Conservation (phyloP, 1,140 invertebrate genomes). For the Batillaria attramentaria region DNA sequence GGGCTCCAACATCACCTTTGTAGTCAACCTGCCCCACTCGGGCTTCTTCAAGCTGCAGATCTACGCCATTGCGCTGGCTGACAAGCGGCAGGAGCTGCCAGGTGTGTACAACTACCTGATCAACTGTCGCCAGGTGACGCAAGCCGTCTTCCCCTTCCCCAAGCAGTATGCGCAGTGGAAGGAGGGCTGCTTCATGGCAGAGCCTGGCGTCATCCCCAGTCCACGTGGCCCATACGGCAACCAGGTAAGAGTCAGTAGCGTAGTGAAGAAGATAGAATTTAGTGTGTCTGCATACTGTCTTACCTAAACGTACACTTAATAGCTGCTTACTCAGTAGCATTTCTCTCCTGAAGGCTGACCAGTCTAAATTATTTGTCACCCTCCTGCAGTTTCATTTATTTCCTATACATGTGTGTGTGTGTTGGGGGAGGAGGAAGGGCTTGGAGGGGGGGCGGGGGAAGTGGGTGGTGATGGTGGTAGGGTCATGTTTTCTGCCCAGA, state of each 20-base stretch:
- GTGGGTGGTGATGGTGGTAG: too few relatives aligned
- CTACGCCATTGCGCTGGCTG: constrained; percentile 66
- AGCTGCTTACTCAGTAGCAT: neutral
- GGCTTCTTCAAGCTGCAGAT: constrained; percentile 72
- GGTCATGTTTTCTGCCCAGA: too few relatives aligned
- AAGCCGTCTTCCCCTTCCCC: constrained; percentile 66
- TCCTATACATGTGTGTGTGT: too few relatives aligned
- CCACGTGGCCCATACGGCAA: constrained; percentile 35
- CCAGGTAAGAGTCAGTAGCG: constrained; percentile 15
- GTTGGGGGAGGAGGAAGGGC: too few relatives aligned
- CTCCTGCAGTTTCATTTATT: too few relatives aligned
- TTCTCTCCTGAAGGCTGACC: neutral
- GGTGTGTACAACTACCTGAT: constrained; percentile 72
- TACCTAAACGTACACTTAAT: neutral
- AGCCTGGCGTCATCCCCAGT: constrained; percentile 60
- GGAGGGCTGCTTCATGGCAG: constrained; percentile 69
- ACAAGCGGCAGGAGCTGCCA: constrained; percentile 67
- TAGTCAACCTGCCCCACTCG: constrained; percentile 57
- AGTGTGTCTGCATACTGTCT: neutral
- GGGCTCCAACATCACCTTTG: constrained; percentile 58
- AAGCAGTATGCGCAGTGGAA: constrained; percentile 73
- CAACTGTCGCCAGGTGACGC: constrained; percentile 58
- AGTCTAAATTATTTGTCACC: too few relatives aligned
- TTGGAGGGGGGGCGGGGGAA: too few relatives aligned
- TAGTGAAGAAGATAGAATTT: too few relatives aligned